Evolutionary conservation across 2,113 vertebrate species (phyloP).

Genomic region (Saimiri boliviensis): DNA sequence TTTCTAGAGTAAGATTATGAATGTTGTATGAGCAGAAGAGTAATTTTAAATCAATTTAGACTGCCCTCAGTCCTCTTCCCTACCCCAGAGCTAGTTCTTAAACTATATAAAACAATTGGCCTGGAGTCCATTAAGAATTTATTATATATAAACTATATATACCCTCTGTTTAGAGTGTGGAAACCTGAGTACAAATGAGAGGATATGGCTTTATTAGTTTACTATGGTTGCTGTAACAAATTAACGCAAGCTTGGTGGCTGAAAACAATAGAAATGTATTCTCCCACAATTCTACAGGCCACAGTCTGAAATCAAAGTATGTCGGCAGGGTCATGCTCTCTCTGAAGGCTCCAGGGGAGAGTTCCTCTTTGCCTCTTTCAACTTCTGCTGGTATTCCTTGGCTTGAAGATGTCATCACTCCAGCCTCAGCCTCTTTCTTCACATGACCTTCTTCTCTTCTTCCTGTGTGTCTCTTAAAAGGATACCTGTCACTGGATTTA

Average conservation of each 20-base stretch:
- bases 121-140: background rate
- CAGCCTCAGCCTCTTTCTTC: background rate
- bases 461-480: background rate
- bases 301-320: background rate
- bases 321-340: accelerated
- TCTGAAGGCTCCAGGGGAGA: background rate
- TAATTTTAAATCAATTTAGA: background rate
- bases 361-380: background rate
- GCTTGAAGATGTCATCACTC: background rate
- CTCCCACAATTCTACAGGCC: background rate
- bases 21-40: background rate
- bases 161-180: background rate
- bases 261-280: background rate
- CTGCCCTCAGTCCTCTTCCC: background rate
- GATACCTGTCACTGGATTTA: background rate
- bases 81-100: background rate
- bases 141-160: background rate
- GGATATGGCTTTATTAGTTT: background rate
- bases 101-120: background rate
- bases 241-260: background rate
- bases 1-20: background rate
- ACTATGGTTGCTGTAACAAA: background rate
- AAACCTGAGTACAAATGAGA: background rate
- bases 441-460: background rate
- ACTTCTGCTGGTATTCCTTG: background rate